Evolutionary conservation across 35 echinoderm and acorn worm species (phyloP), one percentile per base, ranked within the genome.

Genomic region (Apostichopus parvimensis): DNA sequence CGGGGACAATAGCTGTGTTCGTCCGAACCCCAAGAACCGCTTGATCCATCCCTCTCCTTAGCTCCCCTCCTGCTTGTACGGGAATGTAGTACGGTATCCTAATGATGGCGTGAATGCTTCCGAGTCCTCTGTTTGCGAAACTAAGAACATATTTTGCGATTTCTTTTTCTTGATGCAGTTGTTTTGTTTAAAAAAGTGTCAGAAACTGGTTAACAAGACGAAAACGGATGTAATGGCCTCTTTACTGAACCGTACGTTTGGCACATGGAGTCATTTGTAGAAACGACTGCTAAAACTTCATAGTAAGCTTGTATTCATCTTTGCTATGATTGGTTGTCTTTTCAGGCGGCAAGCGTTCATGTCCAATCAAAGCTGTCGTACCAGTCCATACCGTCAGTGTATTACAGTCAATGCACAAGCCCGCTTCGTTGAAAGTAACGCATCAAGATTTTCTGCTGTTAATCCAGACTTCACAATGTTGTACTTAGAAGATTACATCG

Each of bases 401-500:
- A 18, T 75, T 75, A n/a, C 17, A 75, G 15, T n/a, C 6, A 18
- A 18, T 20, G 17, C 4, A 75, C 71, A 18, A 75, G n/a, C 71
- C 14, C 71, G 71, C 71, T 75, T n/a, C 17, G 6, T n/a, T 13
- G 15, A 75, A 75, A 75, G n/a, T 18, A 6, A 75, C 17, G 6
- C 71, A 75, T n/a, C 15, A 75, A 75, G 71, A 75, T 18, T 24
- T 20, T 75, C 20, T 22, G 21, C 71, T 75, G 71, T 75, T 18
- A 90, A 76, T 73, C 34, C 34, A 90, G 28, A 11, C 61, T 26
- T 68, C 61, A 92, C 79, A 92, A 92, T 92, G 91, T 80, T 92
- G 18, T 92, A 92, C 68, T 92, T 92, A 70, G 91, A 92, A 68
- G 91, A 92, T 92, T 92, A 92, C 61, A 82, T 92, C 17, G 91